Evolutionary conservation across 2,113 vertebrate species (phyloP), one percentile per base, ranked within the genome.

Genomic region (human (Homo sapiens)): DNA sequence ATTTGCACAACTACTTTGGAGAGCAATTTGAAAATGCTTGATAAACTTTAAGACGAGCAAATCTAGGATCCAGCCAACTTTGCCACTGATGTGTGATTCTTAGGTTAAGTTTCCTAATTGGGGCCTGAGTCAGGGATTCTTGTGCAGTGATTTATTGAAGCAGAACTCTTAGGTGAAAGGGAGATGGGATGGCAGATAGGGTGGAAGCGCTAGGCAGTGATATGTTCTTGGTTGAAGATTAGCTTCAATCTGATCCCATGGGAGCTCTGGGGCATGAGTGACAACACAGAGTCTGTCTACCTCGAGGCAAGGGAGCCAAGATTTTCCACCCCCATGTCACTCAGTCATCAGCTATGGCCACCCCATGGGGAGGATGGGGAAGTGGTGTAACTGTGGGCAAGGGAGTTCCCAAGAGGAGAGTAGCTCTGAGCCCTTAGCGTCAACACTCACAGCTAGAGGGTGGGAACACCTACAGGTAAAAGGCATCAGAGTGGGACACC

Each of bases 21-120:
- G 85, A 91, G 66, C 18, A 84, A 79, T 95, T 94, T 70, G 59
- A 79, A 95, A 97, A 89, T n/a, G 57, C 86, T 50, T 32, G 35
- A 79, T 59, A 35, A 64, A 70, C 52, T 50, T 78, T 50, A 86
- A 86, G 45, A 91, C 13, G 40, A 89, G 76, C 32, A 59, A 40
- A 38, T 93, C 82, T 83, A 16, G 6, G 64, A 38, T 23, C 43
- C 61, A 66, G 70, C 32, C 64, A 52, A 78, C 30, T 25, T 14
- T 32, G 20, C 50, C 52, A 4, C 10, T 52, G 10, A 20, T 18
- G 32, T 27, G 18, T 68, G 68, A 7, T 40, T 73, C 78, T 25
- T 78, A 30, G 45, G 40, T 64, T 38, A 22, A 48, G 40, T 64
- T 38, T 48, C n/a, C 64, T 32, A 50, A 50, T 11, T 5, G 7